A percentile compares a stretch with the other conserved stretches of the same genome.
Evolutionary conservation across 2,113 vertebrate species (phyloP).

Genomic region (Etheostoma cragini): DNA sequence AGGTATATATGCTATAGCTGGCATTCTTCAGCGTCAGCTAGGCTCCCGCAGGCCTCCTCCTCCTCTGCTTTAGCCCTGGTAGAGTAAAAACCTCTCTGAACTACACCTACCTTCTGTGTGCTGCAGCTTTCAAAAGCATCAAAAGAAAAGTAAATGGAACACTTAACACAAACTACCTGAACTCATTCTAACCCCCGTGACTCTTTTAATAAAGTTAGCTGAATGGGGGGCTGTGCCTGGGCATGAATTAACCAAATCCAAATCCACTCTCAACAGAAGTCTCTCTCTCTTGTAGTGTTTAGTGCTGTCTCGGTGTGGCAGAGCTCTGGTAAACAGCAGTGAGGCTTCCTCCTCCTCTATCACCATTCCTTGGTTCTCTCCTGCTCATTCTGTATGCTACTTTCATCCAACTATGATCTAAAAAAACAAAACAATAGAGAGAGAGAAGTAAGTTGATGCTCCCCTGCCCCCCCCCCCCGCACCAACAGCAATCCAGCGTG

Average conservation of each 20-base stretch:
- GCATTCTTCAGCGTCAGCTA: constrained; percentile 17
- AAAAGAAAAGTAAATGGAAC: constrained; percentile 36
- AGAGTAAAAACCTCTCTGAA: constrained; percentile 36
- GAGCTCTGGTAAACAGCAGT: constrained; percentile 9
- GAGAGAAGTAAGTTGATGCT: constrained; percentile 19
- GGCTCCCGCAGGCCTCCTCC: constrained; percentile 13
- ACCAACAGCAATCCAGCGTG: constrained; percentile 60
- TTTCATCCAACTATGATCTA: constrained; percentile 39
- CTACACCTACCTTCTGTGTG: constrained; percentile 22
- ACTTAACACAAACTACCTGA: constrained; percentile 34
- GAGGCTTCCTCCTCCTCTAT: constrained; percentile 18
- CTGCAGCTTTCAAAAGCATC: constrained; percentile 24
- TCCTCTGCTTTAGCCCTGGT: neutral
- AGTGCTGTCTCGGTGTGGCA: neutral
- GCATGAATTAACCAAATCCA: constrained; percentile 41
- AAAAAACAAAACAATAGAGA: neutral
- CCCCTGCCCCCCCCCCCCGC: neutral
- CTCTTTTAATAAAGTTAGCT: constrained; percentile 27
- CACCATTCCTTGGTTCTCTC: constrained; percentile 32
- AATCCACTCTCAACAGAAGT: constrained; percentile 5
- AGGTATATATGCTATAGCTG: constrained; percentile 28
- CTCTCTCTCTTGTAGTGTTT: neutral
- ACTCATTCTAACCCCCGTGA: constrained; percentile 15
- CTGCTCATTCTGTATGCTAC: constrained; percentile 55
- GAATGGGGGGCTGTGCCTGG: constrained; percentile 19